phyloP scores from a whole-genome alignment of 2,888 invertebrate genomes.

The Hybos culiciformis region DNA sequence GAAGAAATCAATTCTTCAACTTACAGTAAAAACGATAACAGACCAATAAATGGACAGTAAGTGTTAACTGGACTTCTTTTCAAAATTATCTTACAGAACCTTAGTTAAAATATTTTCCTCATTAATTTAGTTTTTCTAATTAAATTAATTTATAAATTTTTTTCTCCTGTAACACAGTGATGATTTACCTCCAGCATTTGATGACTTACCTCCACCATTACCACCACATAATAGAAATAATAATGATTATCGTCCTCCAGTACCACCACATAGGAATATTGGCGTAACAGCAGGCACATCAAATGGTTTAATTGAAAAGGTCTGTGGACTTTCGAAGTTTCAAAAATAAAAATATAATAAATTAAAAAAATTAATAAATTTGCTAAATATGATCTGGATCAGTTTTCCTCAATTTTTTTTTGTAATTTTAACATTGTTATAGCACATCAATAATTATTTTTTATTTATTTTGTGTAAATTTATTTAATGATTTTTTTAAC shows the following conservation, averaged over 20 bases:
- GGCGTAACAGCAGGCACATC: conserved; percentile 42
- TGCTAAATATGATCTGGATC: too few relatives aligned
- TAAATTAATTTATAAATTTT: conserved; percentile 2
- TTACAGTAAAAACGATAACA: conserved; percentile 49
- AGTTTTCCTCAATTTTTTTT: too few relatives aligned
- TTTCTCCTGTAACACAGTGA: too few relatives aligned
- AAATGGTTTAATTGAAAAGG: conserved; percentile 15
- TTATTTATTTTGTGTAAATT: conserved; percentile 6
- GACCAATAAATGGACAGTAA: conserved; percentile 19
- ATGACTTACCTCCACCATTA: conserved; percentile 37
- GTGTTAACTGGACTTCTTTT: not conserved
- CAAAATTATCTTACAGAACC: too few relatives aligned
- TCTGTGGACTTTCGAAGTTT: conserved; percentile 8
- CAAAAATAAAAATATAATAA: too few relatives aligned
- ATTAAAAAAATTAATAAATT: too few relatives aligned
- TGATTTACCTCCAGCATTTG: too few relatives aligned
- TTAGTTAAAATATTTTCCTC: too few relatives aligned
- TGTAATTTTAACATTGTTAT: not conserved
- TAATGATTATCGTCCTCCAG: conserved; percentile 70
- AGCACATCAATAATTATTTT: not conserved
- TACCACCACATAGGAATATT: conserved; percentile 72
- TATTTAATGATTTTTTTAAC: too few relatives aligned
- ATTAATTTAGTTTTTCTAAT: too few relatives aligned
- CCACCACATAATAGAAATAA: conserved; percentile 39
- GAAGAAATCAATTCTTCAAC: conserved; percentile 42